Conservation (phyloP, 2,797 vertebrate genomes). For the Onychomys arenicola region DNA sequence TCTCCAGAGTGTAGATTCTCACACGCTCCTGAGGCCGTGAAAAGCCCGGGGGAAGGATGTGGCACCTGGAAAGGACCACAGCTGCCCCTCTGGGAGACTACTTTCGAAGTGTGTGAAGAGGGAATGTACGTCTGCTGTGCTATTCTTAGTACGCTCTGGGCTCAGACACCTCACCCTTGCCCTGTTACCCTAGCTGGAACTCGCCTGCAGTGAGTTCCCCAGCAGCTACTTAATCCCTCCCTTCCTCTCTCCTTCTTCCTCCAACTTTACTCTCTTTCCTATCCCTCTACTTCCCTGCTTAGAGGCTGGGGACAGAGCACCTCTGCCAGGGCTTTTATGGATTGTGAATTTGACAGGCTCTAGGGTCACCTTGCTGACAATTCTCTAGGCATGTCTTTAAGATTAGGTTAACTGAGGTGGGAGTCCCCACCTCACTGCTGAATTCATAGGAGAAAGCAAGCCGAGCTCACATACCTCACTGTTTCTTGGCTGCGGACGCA, state of each 20-base stretch:
- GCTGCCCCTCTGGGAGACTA: background rate
- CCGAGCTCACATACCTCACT: background rate
- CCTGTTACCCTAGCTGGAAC: conserved; percentile 46
- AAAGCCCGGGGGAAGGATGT: conserved; percentile 38
- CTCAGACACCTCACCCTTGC: conserved; percentile 56
- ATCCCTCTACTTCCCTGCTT: background rate
- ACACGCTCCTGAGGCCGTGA: background rate
- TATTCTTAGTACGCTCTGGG: conserved; percentile 37
- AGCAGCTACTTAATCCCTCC: background rate
- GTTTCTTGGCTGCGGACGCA: background rate
- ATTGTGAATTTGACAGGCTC: background rate
- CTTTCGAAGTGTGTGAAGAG: background rate
- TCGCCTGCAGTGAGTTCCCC: conserved; percentile 28
- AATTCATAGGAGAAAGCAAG: background rate
- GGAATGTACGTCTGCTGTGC: background rate
- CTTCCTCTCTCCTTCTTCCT: background rate
- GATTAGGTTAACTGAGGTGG: background rate
- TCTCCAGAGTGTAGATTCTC: background rate
- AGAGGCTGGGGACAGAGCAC: background rate
- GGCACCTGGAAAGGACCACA: conserved; percentile 48
- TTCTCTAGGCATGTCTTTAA: background rate
- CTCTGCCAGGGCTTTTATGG: background rate
- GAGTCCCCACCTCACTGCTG: background rate
- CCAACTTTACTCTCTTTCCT: background rate
- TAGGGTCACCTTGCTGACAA: background rate